Base-by-base conservation (phyloP, 2,888 invertebrate species). In the Shargacucullia verbasci region DNA sequence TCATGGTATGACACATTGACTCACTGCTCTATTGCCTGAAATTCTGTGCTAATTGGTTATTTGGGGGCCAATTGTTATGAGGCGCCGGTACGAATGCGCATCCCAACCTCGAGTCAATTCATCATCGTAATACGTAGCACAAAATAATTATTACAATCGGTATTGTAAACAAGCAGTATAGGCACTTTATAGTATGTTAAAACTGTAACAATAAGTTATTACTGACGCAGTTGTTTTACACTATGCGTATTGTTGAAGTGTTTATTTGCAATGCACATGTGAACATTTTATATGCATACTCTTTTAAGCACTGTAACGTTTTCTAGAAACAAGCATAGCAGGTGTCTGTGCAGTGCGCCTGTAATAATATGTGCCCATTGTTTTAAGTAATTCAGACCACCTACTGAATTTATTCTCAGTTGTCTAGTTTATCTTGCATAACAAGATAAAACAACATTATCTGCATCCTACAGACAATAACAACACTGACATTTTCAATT, bases 1-100 rank as follows among this genome's bases (percentile, higher is more conserved):
- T 54, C 46, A 58, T 50, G 29, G 50, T 39, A 20, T 15, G 8
- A 54, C 48, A 54, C 35, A 56, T 25, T 61, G 35, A n/a, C 33
- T 54, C 46, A 45, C 13, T 50, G 34, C 10, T 15, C 46, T n/a
- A 59, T 33, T 35, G 35, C 9, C 11, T 27, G 15, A 25, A 11
- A 34, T 48, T 66, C 5, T 14, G 27, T 62, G 7, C n/a, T 56
- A 46, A 68, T 68, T 68, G 31, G 37, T 41, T 20, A 48, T 68
- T 65, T 44, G 27, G 44, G n/a, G n/a, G 40, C 20, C 62, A 48
- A 37, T 48, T 48, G 29, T 59, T 33, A 34, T n/a, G 25, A 20
- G 35, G 46, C 37, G 54, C 14, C 41, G 25, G 31, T 27, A 25
- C 15, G 8, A 29, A 29, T 29, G 9, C 29, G 29, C 29, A 7